phyloP scores from a whole-genome alignment of 2,797 vertebrate genomes.

The Poecilia picta region DNA sequence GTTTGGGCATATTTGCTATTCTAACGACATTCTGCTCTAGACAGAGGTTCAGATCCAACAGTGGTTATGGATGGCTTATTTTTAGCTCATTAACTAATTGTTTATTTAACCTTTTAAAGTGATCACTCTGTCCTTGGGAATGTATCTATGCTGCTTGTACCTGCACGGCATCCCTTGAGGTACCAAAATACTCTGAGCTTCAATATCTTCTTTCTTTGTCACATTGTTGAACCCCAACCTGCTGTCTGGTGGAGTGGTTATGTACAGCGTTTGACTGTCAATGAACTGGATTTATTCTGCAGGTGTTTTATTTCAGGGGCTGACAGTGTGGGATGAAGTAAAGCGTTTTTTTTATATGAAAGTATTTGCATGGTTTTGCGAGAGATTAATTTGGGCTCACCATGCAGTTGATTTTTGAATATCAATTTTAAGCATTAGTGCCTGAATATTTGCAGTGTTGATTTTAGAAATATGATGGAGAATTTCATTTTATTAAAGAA shows the following conservation, averaged over 20 bases:
- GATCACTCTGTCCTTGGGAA: conserved; percentile 1
- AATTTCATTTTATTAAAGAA: neutral
- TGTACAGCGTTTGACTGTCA: neutral
- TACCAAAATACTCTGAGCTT: conserved; percentile 15
- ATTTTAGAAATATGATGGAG: neutral
- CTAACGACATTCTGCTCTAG: neutral
- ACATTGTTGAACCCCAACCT: conserved; percentile 15
- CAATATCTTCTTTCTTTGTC: conserved; percentile 25
- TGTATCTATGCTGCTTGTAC: conserved; percentile 20
- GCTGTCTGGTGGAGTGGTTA: conserved; percentile 10
- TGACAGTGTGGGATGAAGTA: neutral
- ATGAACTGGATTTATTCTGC: neutral
- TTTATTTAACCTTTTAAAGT: conserved; percentile 23
- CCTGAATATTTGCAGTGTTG: neutral
- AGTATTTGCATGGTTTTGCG: neutral
- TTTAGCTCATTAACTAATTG: conserved; percentile 1
- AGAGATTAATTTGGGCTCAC: neutral
- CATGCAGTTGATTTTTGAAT: neutral
- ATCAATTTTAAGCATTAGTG: neutral
- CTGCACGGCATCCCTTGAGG: neutral
- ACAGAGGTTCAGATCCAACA: neutral
- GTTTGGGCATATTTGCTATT: neutral
- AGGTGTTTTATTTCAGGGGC: neutral
- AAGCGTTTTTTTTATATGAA: neutral
- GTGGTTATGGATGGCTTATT: neutral